phyloP scores from a whole-genome alignment of 2,888 invertebrate species.

The Tetragonula carbonaria region DNA sequence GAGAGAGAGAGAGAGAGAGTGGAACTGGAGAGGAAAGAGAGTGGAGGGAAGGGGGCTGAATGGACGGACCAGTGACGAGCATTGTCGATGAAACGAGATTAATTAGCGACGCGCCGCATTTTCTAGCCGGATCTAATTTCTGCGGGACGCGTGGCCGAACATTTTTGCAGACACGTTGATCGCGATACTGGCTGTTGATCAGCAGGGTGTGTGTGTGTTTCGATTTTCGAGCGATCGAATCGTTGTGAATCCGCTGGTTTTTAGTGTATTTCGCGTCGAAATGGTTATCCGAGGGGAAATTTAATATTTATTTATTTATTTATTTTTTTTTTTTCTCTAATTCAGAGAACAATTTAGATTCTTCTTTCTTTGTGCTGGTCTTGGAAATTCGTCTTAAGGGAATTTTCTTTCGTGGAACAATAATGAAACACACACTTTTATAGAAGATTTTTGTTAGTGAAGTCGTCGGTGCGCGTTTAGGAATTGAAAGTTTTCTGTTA shows the following conservation, averaged over 20 bases:
- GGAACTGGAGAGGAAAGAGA: background rate
- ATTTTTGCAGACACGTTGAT: conserved; percentile 11
- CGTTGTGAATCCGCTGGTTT: too few species aligned
- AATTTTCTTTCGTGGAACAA: too few species aligned
- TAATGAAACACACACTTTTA: too few species aligned
- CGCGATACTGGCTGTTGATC: background rate
- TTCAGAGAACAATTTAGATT: too few species aligned
- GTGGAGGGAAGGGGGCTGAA: background rate
- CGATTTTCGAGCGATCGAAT: background rate
- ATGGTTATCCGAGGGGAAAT: background rate
- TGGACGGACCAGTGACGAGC: conserved; percentile 7
- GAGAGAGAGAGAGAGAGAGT: too few species aligned
- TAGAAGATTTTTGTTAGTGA: too few species aligned
- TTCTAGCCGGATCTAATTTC: conserved; percentile 55
- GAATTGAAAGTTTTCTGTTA: too few species aligned
- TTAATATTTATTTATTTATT: too few species aligned
- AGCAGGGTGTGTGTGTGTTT: background rate
- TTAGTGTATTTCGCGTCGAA: background rate
- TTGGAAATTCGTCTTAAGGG: too few species aligned
- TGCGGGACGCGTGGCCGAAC: background rate
- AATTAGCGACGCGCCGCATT: conserved; percentile 58
- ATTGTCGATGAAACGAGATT: conserved; percentile 53
- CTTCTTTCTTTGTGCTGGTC: too few species aligned
- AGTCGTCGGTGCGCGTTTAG: too few species aligned
- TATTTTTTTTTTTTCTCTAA: too few species aligned